Conservation (phyloP, 2,888 invertebrate species). For the Brachyopa scutellaris region DNA sequence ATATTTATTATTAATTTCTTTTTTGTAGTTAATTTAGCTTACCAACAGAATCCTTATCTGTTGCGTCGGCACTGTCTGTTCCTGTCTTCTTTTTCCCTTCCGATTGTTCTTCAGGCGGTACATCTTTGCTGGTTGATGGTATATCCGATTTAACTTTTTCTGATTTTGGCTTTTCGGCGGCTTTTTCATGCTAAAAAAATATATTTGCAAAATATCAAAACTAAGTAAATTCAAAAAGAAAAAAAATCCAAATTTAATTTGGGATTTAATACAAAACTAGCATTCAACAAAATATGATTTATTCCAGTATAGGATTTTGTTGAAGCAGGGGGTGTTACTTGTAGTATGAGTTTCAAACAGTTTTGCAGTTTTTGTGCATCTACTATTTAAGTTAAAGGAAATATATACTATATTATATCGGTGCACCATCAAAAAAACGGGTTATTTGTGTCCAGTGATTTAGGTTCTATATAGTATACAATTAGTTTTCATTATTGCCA, state of each 20-base stretch:
- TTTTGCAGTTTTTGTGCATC: constrained; percentile 54
- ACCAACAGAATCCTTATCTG: constrained; percentile 77
- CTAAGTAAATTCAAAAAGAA: not conserved
- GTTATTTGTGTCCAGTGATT: constrained; percentile 47
- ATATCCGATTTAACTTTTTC: constrained; percentile 54
- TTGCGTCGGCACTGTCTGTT: constrained; percentile 77
- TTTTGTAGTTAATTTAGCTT: constrained; percentile 13
- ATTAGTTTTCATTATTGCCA: not conserved
- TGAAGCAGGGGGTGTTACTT: constrained; percentile 29
- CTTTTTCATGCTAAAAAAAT: constrained; percentile 39
- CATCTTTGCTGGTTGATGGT: constrained; percentile 73
- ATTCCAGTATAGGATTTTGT: constrained; percentile 32
- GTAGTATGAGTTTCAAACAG: constrained; percentile 17
- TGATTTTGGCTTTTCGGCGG: constrained; percentile 47
- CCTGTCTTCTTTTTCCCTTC: constrained; percentile 77
- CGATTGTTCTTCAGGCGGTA: constrained; percentile 74
- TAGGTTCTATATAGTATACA: constrained; percentile 46
- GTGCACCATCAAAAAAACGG: constrained; percentile 48
- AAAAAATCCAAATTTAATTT: not conserved
- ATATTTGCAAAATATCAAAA: constrained; percentile 2
- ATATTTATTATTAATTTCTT: too few species aligned
- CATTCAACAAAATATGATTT: constrained; percentile 28
- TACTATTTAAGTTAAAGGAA: constrained; percentile 19
- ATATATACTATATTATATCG: constrained; percentile 5
- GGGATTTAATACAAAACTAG: not conserved